phyloP scores from a whole-genome alignment of 2,797 vertebrate species.

The Anisognathus igniventris region DNA sequence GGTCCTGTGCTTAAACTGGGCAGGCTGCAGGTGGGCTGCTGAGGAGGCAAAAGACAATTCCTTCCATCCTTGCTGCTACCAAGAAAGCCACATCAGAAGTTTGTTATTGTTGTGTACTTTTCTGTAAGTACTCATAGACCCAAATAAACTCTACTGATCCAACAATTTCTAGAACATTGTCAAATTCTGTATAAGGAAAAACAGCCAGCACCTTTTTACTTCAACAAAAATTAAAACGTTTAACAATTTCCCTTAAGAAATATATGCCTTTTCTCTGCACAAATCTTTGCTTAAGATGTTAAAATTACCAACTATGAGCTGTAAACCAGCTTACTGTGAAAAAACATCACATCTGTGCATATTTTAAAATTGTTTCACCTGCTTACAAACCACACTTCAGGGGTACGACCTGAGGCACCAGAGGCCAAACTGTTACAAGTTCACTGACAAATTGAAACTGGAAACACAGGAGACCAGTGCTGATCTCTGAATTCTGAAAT shows the following conservation, averaged over 20 bases:
- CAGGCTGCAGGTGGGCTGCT: neutral
- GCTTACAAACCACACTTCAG: neutral
- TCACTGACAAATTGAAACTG: neutral
- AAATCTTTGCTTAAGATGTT: neutral
- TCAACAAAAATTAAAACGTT: neutral
- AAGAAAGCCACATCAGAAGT: neutral
- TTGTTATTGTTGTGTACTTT: neutral
- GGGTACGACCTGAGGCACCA: neutral
- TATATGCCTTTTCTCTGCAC: neutral
- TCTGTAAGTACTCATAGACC: neutral
- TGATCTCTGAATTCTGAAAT: conserved; percentile 1
- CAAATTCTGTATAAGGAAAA: neutral
- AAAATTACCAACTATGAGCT: neutral
- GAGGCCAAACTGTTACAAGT: neutral
- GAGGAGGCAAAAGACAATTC: neutral
- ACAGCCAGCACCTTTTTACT: neutral
- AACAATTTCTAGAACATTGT: neutral
- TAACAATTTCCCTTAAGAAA: neutral
- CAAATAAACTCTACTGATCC: neutral
- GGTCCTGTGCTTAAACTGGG: neutral
- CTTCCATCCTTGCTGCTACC: neutral
- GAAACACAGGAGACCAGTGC: neutral
- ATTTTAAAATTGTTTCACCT: neutral
- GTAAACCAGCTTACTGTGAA: neutral
- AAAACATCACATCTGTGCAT: neutral